Percentiles rank a stretch among this genome's conserved stretches.
Evolutionary conservation across 2,797 vertebrate genomes (phyloP).

Genomic region (Numenius phaeopus): DNA sequence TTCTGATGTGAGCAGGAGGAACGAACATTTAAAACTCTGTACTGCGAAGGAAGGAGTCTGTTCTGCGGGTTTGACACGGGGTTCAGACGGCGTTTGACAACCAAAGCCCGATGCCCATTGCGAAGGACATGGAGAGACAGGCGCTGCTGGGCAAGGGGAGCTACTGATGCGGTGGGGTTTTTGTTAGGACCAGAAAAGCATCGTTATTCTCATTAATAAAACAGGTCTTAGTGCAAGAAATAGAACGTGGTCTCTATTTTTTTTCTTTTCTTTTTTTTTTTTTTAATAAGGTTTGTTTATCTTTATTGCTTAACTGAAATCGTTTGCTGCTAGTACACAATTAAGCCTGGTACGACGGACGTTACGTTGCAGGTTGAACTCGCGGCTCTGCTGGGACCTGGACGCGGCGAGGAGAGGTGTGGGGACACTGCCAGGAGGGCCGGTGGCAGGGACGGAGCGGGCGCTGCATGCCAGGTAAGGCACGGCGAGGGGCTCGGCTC

Average conservation of each 20-base stretch:
- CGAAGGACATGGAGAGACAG: neutral
- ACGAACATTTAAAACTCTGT: neutral
- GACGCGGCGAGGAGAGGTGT: neutral
- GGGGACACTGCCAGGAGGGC: neutral
- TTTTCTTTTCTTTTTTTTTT: neutral
- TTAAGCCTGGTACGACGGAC: neutral
- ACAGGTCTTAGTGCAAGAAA: constrained; percentile 68
- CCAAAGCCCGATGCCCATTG: neutral
- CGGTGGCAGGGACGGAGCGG: rapidly evolving
- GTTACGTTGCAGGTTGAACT: neutral
- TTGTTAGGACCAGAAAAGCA: constrained; percentile 19
- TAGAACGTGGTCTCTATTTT: neutral
- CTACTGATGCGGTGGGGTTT: neutral
- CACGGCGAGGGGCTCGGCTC: neutral
- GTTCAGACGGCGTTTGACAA: neutral
- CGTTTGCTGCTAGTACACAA: constrained; percentile 3
- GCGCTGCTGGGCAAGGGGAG: constrained; percentile 10
- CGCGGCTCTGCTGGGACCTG: neutral
- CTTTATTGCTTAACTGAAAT: constrained; percentile 79
- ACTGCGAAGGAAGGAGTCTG: neutral
- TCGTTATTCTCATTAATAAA: constrained; percentile 37
- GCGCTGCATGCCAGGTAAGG: neutral
- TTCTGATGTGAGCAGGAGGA: neutral
- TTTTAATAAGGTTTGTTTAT: constrained; percentile 45
- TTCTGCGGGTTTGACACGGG: neutral